Evolutionary conservation across 2,797 vertebrate species (phyloP).

Genomic region (Alectoris magna): DNA sequence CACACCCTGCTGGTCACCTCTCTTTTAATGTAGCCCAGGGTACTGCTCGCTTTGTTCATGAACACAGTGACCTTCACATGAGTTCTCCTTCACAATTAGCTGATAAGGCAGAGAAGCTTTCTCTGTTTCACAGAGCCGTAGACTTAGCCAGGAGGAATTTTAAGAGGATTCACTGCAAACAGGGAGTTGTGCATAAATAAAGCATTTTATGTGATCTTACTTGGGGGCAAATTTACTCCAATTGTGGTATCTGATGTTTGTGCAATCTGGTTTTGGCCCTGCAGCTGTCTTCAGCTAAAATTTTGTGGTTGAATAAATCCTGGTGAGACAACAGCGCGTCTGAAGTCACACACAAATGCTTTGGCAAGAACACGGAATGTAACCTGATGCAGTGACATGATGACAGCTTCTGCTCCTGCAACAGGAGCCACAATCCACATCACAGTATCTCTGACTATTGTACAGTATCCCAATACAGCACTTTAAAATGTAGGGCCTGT

Average conservation of each 20-base stretch:
- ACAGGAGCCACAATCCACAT: rapidly evolving
- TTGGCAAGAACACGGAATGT: background rate
- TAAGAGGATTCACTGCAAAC: background rate
- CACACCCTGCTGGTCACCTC: no score
- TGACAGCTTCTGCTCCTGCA: background rate
- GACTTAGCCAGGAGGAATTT: background rate
- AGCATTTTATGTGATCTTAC: background rate
- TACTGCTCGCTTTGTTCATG: background rate
- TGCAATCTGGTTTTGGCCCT: background rate
- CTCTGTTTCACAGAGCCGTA: rapidly evolving
- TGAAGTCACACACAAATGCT: background rate
- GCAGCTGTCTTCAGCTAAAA: background rate
- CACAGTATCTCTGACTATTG: rapidly evolving
- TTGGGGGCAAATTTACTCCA: no score
- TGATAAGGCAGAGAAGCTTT: no score
- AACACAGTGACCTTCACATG: background rate
- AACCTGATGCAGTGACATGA: rapidly evolving
- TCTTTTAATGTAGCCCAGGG: background rate
- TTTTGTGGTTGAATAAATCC: background rate
- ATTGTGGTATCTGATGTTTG: background rate
- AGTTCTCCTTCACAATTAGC: rapidly evolving
- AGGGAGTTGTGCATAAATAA: background rate
- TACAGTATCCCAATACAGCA: rapidly evolving
- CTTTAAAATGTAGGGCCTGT: rapidly evolving
- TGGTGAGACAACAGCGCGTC: rapidly evolving